A percentile compares a stretch with the other conserved stretches of the same genome.
Evolutionary conservation across 2,113 vertebrate species (phyloP).

Genomic region (Callospermophilus lateralis): DNA sequence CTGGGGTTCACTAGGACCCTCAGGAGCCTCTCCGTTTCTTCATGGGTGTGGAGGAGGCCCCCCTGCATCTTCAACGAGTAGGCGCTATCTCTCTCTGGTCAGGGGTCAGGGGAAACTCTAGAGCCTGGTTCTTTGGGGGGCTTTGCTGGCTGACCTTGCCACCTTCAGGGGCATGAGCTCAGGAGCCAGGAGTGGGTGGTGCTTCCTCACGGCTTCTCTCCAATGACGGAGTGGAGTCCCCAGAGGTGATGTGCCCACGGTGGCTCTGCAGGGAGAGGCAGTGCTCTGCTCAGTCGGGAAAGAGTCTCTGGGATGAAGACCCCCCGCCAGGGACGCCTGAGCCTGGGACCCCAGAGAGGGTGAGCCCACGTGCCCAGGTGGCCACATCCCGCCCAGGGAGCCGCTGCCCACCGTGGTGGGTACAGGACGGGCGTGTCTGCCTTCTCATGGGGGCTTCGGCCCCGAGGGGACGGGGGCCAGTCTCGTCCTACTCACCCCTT

Average conservation of each 20-base stretch:
- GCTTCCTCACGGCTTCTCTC: no score
- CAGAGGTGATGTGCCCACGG: no score
- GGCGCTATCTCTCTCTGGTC: rapidly evolving
- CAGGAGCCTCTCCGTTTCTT: rapidly evolving
- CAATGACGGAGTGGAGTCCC: not conserved
- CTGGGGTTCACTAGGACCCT: not conserved
- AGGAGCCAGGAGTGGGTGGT: rapidly evolving
- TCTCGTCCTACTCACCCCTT: rapidly evolving
- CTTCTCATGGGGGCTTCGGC: not conserved
- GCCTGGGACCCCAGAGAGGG: no score
- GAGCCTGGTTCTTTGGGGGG: rapidly evolving
- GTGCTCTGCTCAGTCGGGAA: rapidly evolving
- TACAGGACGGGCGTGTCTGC: no score
- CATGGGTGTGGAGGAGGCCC: rapidly evolving
- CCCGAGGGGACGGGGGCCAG: rapidly evolving
- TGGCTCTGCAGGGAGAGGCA: rapidly evolving
- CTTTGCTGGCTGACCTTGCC: not conserved
- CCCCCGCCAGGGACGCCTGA: no score
- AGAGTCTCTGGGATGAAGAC: no score
- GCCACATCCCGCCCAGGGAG: no score
- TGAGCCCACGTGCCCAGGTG: no score
- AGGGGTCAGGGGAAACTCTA: rapidly evolving
- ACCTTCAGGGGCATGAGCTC: rapidly evolving
- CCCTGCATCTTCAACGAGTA: rapidly evolving
- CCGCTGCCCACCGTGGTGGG: no score